Conservation (phyloP, 2,888 invertebrate species). For the Napeogenes sylphis region DNA sequence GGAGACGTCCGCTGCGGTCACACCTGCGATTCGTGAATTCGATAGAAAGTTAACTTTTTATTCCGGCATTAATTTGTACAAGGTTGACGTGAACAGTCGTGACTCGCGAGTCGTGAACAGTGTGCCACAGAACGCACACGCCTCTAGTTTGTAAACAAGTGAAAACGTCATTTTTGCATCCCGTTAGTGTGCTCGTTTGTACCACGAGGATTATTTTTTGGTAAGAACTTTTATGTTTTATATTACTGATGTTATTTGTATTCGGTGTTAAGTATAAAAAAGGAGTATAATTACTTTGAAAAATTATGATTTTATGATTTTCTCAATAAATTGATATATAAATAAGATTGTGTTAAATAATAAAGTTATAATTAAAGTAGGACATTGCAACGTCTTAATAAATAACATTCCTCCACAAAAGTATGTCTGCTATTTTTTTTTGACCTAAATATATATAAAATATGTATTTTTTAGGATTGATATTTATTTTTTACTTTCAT, state of each 20-base stretch:
- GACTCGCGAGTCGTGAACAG: constrained; percentile 46
- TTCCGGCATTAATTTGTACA: constrained; percentile 55
- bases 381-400: background rate
- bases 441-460: too few relatives aligned
- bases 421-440: too few relatives aligned
- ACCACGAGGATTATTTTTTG: constrained; percentile 34
- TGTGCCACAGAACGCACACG: constrained; percentile 57
- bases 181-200: constrained; percentile 37
- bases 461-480: too few relatives aligned
- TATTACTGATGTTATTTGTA: too few relatives aligned
- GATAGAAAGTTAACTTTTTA: constrained; percentile 73
- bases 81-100: constrained; percentile 51
- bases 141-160: constrained; percentile 28
- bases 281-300: too few relatives aligned
- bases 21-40: constrained; percentile 52
- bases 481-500: too few relatives aligned
- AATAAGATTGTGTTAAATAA: constrained; percentile 16
- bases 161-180: constrained; percentile 31
- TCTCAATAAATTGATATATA: constrained; percentile 2
- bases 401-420: too few relatives aligned
- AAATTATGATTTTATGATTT: too few relatives aligned
- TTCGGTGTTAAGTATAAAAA: too few relatives aligned
- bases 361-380: background rate
- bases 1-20: constrained; percentile 14
- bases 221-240: constrained; percentile 31